Conservation (phyloP, 92 coral and sea anemone genomes). For the Parazoanthus swiftii region DNA sequence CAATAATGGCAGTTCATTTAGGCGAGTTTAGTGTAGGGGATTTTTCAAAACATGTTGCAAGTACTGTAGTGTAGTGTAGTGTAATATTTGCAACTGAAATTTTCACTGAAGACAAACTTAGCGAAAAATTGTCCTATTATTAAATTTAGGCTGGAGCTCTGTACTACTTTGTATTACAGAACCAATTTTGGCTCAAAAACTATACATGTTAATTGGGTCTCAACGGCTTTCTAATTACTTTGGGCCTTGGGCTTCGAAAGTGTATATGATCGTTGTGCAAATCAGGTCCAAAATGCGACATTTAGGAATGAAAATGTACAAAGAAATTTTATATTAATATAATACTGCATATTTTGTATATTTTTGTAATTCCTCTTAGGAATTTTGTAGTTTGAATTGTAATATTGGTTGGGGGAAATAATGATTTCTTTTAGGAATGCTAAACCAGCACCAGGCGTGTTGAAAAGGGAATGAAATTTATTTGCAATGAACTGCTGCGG, state of each 20-base stretch:
- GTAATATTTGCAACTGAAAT: too few relatives aligned
- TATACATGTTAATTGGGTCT: background rate
- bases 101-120: too few relatives aligned
- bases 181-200: background rate
- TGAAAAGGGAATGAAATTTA: slow-evolving; percentile 13
- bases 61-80: too few relatives aligned
- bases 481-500: slow-evolving; percentile 1
- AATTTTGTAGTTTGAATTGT: slow-evolving; percentile 32
- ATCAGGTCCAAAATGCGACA: slow-evolving; percentile 9
- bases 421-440: slow-evolving; percentile 21
- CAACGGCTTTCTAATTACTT: background rate
- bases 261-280: background rate
- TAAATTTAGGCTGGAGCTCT: too few relatives aligned
- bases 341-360: slow-evolving; percentile 33
- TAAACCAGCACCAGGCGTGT: background rate
- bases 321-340: slow-evolving; percentile 39
- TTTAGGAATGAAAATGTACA: slow-evolving; percentile 31
- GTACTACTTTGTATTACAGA: background rate
- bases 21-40: too few relatives aligned
- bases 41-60: too few relatives aligned
- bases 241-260: background rate
- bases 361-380: slow-evolving; percentile 37
- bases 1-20: too few relatives aligned
- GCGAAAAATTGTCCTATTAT: too few relatives aligned
- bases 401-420: slow-evolving; percentile 15